Conservation (phyloP, 2,888 invertebrate species). For the Meliscaeva auricollis region DNA sequence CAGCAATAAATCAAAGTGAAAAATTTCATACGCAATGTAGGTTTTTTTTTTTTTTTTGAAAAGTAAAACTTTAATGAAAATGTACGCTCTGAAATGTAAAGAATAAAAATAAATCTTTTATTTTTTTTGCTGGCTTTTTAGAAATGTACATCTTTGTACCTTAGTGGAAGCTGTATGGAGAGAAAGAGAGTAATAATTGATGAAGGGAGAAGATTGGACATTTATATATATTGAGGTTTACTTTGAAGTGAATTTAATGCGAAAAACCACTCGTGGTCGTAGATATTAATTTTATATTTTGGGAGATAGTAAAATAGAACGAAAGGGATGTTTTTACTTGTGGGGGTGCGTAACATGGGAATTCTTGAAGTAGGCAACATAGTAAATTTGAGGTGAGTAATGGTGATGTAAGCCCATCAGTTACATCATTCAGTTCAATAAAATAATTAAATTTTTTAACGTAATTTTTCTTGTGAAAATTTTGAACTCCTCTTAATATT, state of each 20-base stretch:
- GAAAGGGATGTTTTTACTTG: not conserved
- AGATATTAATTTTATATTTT: constrained; percentile 47
- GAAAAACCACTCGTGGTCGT: constrained; percentile 23
- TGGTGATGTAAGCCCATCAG: too few species aligned
- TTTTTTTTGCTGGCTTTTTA: not conserved
- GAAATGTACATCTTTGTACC: constrained; percentile 8
- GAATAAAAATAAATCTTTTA: constrained; percentile 38
- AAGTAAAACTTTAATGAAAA: constrained; percentile 50
- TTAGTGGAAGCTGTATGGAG: not conserved
- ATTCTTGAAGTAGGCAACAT: too few species aligned
- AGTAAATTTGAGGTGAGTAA: too few species aligned
- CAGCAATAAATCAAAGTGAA: constrained; percentile 61
- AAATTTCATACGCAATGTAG: constrained; percentile 56
- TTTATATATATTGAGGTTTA: constrained; percentile 28
- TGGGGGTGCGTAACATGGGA: too few species aligned
- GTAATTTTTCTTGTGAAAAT: too few species aligned
- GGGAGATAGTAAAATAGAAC: too few species aligned
- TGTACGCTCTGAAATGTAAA: constrained; percentile 14
- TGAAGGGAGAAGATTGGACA: not conserved
- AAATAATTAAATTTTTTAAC: too few species aligned
- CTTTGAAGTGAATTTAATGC: constrained; percentile 40
- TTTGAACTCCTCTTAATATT: too few species aligned
- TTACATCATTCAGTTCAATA: too few species aligned
- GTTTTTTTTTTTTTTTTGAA: constrained; percentile 16
- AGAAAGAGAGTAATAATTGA: not conserved